These are phyloP conservation scores for Cynopterus sphinx DNA, from an alignment of 2,797 vertebrate genomes.

Conservation along the genomic window DNA sequence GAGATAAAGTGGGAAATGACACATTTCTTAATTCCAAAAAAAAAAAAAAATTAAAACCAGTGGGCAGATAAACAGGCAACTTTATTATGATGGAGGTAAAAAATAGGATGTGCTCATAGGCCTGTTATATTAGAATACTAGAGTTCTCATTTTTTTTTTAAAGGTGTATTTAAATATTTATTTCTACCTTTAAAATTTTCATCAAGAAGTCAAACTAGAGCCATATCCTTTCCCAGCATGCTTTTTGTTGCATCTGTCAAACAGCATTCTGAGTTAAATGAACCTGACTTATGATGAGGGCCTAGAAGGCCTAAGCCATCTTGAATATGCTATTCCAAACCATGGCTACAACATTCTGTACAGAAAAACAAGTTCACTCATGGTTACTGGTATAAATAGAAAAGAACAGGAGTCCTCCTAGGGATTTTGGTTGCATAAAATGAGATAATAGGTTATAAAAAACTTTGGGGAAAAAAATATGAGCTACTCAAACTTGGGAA, in stretches of 20 bases:
- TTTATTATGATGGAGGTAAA: neutral
- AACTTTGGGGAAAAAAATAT: neutral
- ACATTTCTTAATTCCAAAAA: neutral
- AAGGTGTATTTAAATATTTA: neutral
- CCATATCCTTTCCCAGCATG: neutral
- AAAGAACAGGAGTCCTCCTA: neutral
- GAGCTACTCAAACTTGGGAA: neutral
- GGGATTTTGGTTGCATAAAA: slow-evolving; percentile 12
- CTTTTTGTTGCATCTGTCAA: neutral
- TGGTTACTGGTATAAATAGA: slow-evolving; percentile 41
- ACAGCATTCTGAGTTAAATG: neutral
- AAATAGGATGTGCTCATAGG: neutral
- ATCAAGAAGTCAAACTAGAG: neutral
- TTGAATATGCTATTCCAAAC: neutral
- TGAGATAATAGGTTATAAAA: slow-evolving; percentile 51
- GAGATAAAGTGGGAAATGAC: neutral
- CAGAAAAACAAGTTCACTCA: neutral
- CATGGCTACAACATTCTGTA: neutral
- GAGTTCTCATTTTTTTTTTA: neutral
- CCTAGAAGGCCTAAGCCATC: neutral
- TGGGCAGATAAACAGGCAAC: neutral
- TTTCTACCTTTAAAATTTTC: neutral
- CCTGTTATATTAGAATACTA: neutral
- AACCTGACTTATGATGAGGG: neutral
- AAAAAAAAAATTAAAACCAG: neutral